Evolutionary conservation across 2,888 invertebrate genomes (phyloP), one percentile per base, ranked within the genome.

Genomic region (Leistus spinibarbis): DNA sequence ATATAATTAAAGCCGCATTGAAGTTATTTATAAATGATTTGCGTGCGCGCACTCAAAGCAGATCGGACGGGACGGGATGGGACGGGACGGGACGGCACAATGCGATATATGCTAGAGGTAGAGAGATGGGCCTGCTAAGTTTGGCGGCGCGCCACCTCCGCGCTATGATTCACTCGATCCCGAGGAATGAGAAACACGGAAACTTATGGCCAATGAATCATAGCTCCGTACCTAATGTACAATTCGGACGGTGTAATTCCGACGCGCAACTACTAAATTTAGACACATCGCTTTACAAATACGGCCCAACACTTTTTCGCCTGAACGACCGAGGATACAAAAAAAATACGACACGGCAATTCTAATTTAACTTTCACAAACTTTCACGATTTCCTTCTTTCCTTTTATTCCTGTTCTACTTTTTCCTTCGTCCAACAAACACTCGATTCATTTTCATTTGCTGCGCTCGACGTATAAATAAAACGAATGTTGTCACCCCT

Each of bases 341-440:
- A 71, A 70, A 70, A 71, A 71, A 71, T 71, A 71, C 71, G 65
- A 65, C 65, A 71, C 54, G 56, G 54, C 60, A 60, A 71, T 71
- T 71, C 71, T 71, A 63, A 71, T 71, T 71, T 71, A 71, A 71
- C 64, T 71, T 71, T 54, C 13, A 22, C 10, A 54, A 71, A 71
- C 64, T 27, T 71, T 71, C 65, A 16, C 53, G 10, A 40, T 40
- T 40, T 40, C 40, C 1, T 40, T 40, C 1, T 7, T 40, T 40
- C 7, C n/a, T n/a, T n/a, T n/a, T n/a, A n/a, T n/a, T n/a, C n/a
- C n/a, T n/a, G n/a, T n/a, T n/a, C n/a, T n/a, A n/a, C n/a, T n/a
- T n/a, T n/a, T n/a, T n/a, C n/a, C 40, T 40, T 40, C 40, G 7
- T 40, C 40, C 13, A 5, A 7, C 7, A 40, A 40, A 40, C 40